Percentiles rank a stretch among this genome's conserved stretches.
Conservation (phyloP, 64 coral and sea anemone genomes). For the Acropora tenuis region DNA sequence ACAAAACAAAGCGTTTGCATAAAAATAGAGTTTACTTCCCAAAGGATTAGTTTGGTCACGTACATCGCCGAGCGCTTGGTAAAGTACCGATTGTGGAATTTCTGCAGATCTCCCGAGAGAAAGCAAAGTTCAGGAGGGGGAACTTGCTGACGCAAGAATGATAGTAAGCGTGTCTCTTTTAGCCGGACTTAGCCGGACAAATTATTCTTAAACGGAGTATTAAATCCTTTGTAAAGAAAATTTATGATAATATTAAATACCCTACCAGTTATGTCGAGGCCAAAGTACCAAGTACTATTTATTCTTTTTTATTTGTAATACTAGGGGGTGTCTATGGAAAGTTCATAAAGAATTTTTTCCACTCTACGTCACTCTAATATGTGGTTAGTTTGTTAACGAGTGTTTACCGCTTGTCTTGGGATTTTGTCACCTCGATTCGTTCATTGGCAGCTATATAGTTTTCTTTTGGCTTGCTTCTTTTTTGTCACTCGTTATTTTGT, state of each 20-base stretch:
- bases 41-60: no score
- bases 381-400: background rate
- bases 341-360: background rate
- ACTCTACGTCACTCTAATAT: background rate
- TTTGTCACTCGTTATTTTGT: background rate
- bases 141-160: background rate
- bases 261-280: background rate
- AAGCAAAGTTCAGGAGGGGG: no score
- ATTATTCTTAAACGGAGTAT: background rate
- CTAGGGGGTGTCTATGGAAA: background rate
- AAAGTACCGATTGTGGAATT: no score
- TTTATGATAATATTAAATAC: background rate
- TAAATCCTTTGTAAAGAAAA: background rate
- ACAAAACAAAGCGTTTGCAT: no score
- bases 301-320: background rate
- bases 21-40: no score
- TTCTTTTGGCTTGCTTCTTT: background rate
- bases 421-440: slow-evolving; percentile 3
- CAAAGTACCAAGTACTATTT: background rate
- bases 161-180: background rate
- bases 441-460: background rate
- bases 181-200: background rate
- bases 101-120: no score
- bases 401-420: background rate
- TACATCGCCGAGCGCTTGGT: no score